Evolutionary conservation across 2,113 vertebrate species (phyloP).

Genomic region (Guaruba guarouba): DNA sequence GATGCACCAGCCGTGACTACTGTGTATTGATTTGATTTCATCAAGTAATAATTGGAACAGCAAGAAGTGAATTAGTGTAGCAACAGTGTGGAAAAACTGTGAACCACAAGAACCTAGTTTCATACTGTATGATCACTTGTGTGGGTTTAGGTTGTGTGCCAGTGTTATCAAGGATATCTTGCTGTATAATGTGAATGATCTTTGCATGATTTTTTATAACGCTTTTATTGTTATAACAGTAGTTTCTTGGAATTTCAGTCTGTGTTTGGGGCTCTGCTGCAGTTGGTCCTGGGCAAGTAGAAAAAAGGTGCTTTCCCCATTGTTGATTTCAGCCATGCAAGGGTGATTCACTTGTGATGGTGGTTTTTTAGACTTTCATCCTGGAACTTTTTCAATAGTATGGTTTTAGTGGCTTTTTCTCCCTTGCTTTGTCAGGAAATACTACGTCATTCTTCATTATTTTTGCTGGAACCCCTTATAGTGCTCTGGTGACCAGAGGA

Average conservation of each 20-base stretch:
- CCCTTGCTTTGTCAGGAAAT: slow-evolving; percentile 16
- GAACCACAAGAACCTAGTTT: not conserved
- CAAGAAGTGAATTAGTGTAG: not conserved
- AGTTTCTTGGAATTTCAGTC: not conserved
- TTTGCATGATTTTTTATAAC: not conserved
- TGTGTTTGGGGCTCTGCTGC: not conserved
- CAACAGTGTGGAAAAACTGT: not conserved
- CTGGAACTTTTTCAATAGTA: not conserved
- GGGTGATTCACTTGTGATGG: not conserved
- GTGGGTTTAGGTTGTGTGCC: not conserved
- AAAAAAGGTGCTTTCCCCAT: fast-evolving
- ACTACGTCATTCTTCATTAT: not conserved
- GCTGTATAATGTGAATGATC: not conserved
- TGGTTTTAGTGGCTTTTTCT: slow-evolving; percentile 4
- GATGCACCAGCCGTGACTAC: not conserved
- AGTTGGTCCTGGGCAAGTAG: not conserved
- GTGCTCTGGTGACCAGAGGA: not conserved
- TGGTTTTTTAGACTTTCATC: not conserved
- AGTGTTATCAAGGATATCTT: not conserved
- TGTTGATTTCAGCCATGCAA: not conserved
- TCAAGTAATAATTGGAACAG: not conserved
- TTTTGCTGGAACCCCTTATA: slow-evolving; percentile 23
- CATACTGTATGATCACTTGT: fast-evolving
- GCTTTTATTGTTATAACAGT: not conserved
- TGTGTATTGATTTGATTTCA: not conserved